Conservation (phyloP, 2,888 invertebrate species). For the Ornithoptera alexandrae region DNA sequence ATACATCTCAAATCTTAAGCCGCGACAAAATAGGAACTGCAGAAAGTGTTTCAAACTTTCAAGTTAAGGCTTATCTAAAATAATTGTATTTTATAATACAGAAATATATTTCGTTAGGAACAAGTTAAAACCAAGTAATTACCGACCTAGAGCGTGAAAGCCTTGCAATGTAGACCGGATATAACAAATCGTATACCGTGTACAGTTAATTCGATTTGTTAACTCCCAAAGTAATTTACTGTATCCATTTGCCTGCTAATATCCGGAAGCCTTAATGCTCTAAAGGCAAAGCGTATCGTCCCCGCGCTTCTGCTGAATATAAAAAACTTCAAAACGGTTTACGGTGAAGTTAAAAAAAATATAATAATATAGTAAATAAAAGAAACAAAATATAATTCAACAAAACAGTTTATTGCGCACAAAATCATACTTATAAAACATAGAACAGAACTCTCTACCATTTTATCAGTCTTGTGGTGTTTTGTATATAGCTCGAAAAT, state of each 20-base stretch:
- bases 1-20: too few relatives aligned
- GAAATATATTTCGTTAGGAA: too few relatives aligned
- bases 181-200: not conserved
- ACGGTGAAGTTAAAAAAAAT: not conserved
- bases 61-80: too few relatives aligned
- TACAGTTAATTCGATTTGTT: constrained; percentile 1
- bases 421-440: constrained; percentile 75
- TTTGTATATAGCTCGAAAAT: constrained; percentile 76
- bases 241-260: constrained; percentile 68
- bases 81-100: too few relatives aligned
- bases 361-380: constrained; percentile 46
- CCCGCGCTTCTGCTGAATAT: constrained; percentile 12
- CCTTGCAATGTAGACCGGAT: too few relatives aligned
- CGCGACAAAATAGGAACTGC: too few relatives aligned
- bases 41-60: too few relatives aligned
- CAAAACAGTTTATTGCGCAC: constrained; percentile 77
- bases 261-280: constrained; percentile 3
- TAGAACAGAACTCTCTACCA: constrained; percentile 59
- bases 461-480: constrained; percentile 75
- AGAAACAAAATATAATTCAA: constrained; percentile 61
- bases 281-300: constrained; percentile 22
- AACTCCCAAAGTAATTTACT: constrained; percentile 29
- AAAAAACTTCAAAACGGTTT: constrained; percentile 21
- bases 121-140: too few relatives aligned
- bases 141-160: too few relatives aligned